A percentile compares a stretch with the other conserved stretches of the same genome.
These are phyloP conservation scores for Acridotheres tristis DNA, from an alignment of 2,797 vertebrate genomes.

Conservation along the genomic window DNA sequence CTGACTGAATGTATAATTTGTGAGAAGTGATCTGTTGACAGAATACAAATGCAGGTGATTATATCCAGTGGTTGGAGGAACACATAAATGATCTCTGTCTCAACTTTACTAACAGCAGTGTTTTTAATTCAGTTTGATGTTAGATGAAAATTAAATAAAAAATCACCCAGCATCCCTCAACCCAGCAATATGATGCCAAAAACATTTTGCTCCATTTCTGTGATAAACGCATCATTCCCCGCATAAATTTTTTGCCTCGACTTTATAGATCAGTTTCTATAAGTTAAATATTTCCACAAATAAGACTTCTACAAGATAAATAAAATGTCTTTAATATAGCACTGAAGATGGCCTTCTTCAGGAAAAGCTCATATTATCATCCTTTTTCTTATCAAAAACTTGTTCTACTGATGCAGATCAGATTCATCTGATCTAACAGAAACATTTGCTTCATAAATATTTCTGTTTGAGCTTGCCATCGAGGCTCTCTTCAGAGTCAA, in stretches of 20 bases:
- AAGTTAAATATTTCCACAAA: background rate
- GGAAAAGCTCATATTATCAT: background rate
- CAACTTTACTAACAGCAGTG: background rate
- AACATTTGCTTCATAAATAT: background rate
- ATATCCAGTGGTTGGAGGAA: slow-evolving; percentile 11
- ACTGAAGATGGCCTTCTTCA: background rate
- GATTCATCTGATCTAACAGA: background rate
- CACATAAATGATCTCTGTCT: background rate
- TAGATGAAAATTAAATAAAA: slow-evolving; percentile 36
- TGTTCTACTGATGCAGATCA: background rate
- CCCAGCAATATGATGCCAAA: background rate
- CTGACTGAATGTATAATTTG: slow-evolving; percentile 30
- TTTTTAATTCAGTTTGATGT: slow-evolving; percentile 2
- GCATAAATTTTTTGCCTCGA: background rate
- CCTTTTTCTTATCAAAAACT: background rate
- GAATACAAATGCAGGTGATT: background rate
- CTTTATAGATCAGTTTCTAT: background rate
- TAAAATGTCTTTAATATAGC: background rate
- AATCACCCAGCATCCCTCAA: background rate
- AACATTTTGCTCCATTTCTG: background rate
- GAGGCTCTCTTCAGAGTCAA: background rate
- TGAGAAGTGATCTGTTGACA: background rate
- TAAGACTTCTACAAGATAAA: background rate
- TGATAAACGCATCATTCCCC: background rate
- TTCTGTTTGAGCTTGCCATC: background rate